Evolutionary conservation across 2,888 invertebrate species (phyloP), one percentile per base, ranked within the genome.

Genomic region (Drosophila recens): DNA sequence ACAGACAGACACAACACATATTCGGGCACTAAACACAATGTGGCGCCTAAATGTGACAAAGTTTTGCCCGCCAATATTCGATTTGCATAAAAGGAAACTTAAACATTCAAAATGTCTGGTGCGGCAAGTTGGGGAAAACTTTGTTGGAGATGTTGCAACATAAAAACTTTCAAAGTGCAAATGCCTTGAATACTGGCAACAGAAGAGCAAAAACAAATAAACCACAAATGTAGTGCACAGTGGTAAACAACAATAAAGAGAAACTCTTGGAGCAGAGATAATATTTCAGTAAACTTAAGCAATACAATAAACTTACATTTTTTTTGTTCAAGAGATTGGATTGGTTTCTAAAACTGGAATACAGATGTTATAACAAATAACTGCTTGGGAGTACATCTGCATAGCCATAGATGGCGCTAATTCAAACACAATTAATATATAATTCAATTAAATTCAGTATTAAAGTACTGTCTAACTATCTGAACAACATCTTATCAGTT

Each of bases 71-170:
- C 33, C 54, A 72, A 72, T 69, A 65, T 67, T 71, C 64, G 58
- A 79, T 79, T 78, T 79, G 75, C 79, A 75, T 79, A 72, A 78
- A 51, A 49, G 58, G 33, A 57, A 64, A 34, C 33, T 36, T 36
- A 30, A 17, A 34, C 38, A 33, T 53, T 30, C 46, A 40, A 62
- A 62, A 17, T 59, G 58, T 59, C 54, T 54, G 53, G 17, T 10
- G 36, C 34, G 34, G 30, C 45, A 53, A 38, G 45, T 53, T 38
- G 15, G 1, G 11, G 51, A 38, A 46, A 63, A 63, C 62, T 54
- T 63, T 63, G 43, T 34, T 30, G 10, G 27, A 51, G 46, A 42
- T 71, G 71, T 57, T 71, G 75, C 67, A 75, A 64, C 61, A 59
- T 40, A 38, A 42, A 53, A 58, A 40, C 38, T 36, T 40, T 48